Evolutionary conservation across 1,140 invertebrate genomes (phyloP).

Genomic region (Propsilocerus akamusi): DNA sequence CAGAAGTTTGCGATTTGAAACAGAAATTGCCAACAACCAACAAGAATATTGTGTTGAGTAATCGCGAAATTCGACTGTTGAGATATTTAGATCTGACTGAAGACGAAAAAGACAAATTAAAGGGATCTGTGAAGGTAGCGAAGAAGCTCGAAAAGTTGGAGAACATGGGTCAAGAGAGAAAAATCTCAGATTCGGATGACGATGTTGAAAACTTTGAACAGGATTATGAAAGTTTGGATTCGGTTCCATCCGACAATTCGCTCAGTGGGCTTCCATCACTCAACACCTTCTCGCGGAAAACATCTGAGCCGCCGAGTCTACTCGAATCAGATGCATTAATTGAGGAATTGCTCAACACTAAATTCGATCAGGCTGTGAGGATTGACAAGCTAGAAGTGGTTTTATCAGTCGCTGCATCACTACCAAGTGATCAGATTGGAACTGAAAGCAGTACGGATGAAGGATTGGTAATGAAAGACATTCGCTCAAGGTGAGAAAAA

Average conservation of each 20-base stretch:
- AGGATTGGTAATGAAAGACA: neutral
- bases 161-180: constrained; percentile 45
- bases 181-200: constrained; percentile 33
- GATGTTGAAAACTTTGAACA: constrained; percentile 46
- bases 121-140: constrained; percentile 81
- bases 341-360: constrained; percentile 68
- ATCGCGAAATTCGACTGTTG: constrained; percentile 74
- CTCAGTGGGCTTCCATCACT: constrained; percentile 7
- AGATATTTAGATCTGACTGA: constrained; percentile 84
- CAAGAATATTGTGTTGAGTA: constrained; percentile 76
- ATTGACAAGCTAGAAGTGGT: constrained; percentile 73
- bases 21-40: constrained; percentile 60
- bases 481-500: neutral
- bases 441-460: neutral
- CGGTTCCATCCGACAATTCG: constrained; percentile 49
- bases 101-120: constrained; percentile 80
- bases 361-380: constrained; percentile 67
- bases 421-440: constrained; percentile 26
- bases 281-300: constrained; percentile 45
- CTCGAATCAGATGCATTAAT: constrained; percentile 81
- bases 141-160: constrained; percentile 82
- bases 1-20: constrained; percentile 73
- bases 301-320: constrained; percentile 66
- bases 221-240: constrained; percentile 59
- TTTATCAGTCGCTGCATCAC: constrained; percentile 50